Base-by-base conservation (phyloP, 2,797 vertebrate species). In the Tragopan temminckii region DNA sequence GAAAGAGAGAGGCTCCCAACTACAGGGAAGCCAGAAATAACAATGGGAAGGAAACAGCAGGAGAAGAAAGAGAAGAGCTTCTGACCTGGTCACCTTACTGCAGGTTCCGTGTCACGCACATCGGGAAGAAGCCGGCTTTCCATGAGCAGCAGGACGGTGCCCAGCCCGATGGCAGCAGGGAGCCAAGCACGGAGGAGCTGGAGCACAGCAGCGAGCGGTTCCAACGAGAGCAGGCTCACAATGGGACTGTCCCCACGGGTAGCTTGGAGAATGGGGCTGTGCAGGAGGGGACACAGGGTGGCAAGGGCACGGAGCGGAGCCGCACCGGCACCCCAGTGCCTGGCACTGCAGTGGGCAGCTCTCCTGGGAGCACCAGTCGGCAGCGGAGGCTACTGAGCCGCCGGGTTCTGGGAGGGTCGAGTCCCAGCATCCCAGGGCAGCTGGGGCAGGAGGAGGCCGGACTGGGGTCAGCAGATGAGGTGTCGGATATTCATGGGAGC, bases 81-180 rank as follows among this genome's bases (percentile, higher is more conserved):
- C 45, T 77, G 27, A 94, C 36, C 3, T 6, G 1, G 20, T 24
- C 23, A 58, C 12, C 29, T 25, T 7, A 0, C 66, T 29, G 38
- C 87, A 99, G 99, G 96, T 99, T 99, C 91, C 98, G 98, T 33
- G 99, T 99, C 85, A 99, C 98, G 5, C 99, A 99, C 95, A 98
- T 98, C 7, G 99, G 98, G 84, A 99, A 99, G 96, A 99, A 98
- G 69, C 87, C 96, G 43, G 78, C 96, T 43, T 94, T 94, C 13
- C 98, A 98, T 0, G 99, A 98, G 55, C 97, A 95, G 62, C 97
- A 95, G 93, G 94, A 97, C 17, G 70, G 97, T 24, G 48, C 95
- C 90, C 90, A 97, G 98, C 75, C 98, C 55, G 63, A 98, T 23
- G 96, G 97, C 97, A 98, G 98, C 97, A 96, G 97, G 94, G 98